phyloP scores from a whole-genome alignment of 2,113 vertebrate species.

The Equus quagga region DNA sequence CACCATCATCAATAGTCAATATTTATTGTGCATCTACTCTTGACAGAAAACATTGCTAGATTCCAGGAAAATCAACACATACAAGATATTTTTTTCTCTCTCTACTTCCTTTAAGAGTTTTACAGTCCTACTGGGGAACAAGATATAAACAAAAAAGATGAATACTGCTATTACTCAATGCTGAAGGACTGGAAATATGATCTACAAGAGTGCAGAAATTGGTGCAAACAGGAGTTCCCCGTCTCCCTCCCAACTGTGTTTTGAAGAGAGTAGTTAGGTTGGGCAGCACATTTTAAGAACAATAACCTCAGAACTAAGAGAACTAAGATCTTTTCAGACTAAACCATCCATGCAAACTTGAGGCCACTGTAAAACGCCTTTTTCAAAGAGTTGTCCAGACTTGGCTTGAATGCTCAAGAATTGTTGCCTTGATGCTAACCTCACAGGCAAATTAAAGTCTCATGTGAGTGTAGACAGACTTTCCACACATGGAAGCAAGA shows the following conservation, averaged over 20 bases:
- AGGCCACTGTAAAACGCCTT: neutral
- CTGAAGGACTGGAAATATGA: neutral
- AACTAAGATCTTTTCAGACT: neutral
- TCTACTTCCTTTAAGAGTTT: neutral
- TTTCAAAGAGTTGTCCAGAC: neutral
- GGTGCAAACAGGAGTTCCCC: neutral
- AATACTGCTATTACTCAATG: neutral
- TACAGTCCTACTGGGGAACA: neutral
- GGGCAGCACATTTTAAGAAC: neutral
- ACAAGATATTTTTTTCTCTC: neutral
- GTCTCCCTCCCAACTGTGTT: neutral
- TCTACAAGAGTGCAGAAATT: neutral
- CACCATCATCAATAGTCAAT: neutral
- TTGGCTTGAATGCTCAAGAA: neutral
- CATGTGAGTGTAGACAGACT: neutral
- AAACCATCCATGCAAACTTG: neutral
- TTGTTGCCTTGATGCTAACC: neutral
- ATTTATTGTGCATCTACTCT: neutral
- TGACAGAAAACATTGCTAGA: neutral
- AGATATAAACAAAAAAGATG: neutral
- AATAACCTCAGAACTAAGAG: neutral
- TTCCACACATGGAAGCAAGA: neutral
- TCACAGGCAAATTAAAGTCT: neutral
- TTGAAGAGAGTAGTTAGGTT: neutral
- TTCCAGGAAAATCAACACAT: neutral